Conservation (phyloP, 2,888 invertebrate species). For the Atrina japonica region DNA sequence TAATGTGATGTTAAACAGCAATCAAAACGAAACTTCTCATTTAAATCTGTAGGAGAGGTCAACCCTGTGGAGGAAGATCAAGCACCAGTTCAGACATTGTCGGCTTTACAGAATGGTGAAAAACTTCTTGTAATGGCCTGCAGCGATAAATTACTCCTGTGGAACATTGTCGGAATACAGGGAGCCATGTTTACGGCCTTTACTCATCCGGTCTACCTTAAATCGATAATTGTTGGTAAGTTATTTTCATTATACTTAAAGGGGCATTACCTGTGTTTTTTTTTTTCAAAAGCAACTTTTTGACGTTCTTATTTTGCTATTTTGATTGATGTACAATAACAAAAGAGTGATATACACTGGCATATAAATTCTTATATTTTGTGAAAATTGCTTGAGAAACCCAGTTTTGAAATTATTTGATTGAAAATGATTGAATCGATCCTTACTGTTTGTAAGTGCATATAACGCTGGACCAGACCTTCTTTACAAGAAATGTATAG, state of each 20-base stretch:
- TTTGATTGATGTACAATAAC: too few species aligned
- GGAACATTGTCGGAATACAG: constrained; percentile 78
- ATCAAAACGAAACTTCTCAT: too few species aligned
- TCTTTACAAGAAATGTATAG: too few species aligned
- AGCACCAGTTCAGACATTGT: constrained; percentile 52
- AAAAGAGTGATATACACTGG: too few species aligned
- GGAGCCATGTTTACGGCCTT: constrained; percentile 72
- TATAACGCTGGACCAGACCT: too few species aligned
- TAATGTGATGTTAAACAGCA: too few species aligned
- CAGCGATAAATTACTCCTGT: constrained; percentile 77
- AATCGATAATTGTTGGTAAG: constrained; percentile 73
- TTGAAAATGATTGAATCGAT: neutral
- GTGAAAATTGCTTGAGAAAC: too few species aligned
- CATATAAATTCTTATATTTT: too few species aligned
- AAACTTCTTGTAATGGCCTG: constrained; percentile 71
- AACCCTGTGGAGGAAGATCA: constrained; percentile 59
- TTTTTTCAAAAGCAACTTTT: too few species aligned
- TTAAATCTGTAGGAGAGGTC: constrained; percentile 61
- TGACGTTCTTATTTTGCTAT: neutral
- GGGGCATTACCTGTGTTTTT: too few species aligned
- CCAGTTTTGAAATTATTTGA: too few species aligned
- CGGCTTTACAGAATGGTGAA: constrained; percentile 48
- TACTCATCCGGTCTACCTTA: constrained; percentile 72
- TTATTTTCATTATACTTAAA: too few species aligned
- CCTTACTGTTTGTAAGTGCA: neutral